Base-by-base conservation (phyloP, 2,113 vertebrate genomes). In the Arenaria interpres region DNA sequence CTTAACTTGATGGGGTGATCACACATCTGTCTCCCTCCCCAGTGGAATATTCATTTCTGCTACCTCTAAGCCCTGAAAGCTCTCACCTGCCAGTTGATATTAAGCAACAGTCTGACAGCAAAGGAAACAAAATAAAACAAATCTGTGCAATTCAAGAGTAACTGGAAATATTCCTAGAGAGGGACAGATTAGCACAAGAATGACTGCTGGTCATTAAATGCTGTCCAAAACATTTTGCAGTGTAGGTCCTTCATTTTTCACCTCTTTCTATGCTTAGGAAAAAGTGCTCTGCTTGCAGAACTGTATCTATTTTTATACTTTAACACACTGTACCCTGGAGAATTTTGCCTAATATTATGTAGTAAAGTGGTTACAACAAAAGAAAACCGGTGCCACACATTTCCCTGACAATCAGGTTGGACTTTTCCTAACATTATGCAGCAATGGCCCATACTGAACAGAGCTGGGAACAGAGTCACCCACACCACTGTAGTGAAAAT, bases 91-190 rank as follows among this genome's bases (percentile, higher is more conserved):
- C 73, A 13, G 60, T 7, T 93, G 76, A 87, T 62, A 90, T 73
- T 85, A 97, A 96, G 23, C 81, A 91, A 94, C 10, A 93, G 46
- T 50, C 33, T 80, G 88, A 96, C 68, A 92, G 87, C 62, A 93
- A 15, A 69, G 71, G 56, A 94, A 97, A 89, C 37, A 73, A 68
- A 91, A 91, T 16, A 67, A 92, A 96, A 95, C 3, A 7, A 74
- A 95, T 85, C 45, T 83, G 45, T 2, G 4, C 43, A 62, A 85
- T 20, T 89, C 53, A 57, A 24, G 56, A 94, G 39, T n/a, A 51
- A 64, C 43, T 77, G 77, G 88, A 96, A 95, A 82, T 84, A 51
- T 66, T 96, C 87, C 84, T 93, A 56, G 74, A 48, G 73, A 93
- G 57, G 51, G 91, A 85, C 25, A 81, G 73, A 76, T 87, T 54